Percentiles rank a stretch among this genome's conserved stretches.
These are phyloP conservation scores for Caenorhabditis panamensis DNA, from an alignment of 2,888 invertebrate genomes.

Conservation along the genomic window DNA sequence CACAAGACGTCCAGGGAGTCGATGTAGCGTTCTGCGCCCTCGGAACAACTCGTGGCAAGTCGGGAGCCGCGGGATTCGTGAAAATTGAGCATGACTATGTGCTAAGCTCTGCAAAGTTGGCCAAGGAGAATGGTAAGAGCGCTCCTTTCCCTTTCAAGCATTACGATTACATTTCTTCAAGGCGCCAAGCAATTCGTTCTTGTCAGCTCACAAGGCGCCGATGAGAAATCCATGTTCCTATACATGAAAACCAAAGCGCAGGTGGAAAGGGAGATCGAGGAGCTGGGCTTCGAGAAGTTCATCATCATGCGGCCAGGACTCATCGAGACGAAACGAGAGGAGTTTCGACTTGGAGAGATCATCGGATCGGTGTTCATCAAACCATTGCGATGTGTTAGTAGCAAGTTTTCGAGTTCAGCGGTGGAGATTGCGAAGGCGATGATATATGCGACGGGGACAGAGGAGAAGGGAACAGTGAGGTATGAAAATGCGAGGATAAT, in stretches of 20 bases:
- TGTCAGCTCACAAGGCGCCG: background rate
- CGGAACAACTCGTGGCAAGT: constrained; percentile 83
- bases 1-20: constrained; percentile 82
- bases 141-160: too few relatives aligned
- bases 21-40: constrained; percentile 84
- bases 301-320: constrained; percentile 45
- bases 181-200: background rate
- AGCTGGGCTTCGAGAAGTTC: background rate
- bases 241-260: background rate
- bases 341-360: constrained; percentile 57
- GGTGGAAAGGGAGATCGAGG: background rate
- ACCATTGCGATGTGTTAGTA: constrained; percentile 59
- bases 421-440: too few relatives aligned
- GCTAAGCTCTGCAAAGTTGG: constrained; percentile 82
- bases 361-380: constrained; percentile 40
- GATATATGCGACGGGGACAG: too few relatives aligned
- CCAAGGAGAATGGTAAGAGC: constrained; percentile 80
- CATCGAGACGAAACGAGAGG: constrained; percentile 57
- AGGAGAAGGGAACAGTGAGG: constrained; percentile 44
- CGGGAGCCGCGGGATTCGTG: constrained; percentile 83
- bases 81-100: constrained; percentile 84
- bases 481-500: constrained; percentile 63
- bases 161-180: background rate
- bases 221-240: background rate
- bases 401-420: constrained; percentile 35